Evolutionary conservation across 2,797 vertebrate genomes (phyloP), one percentile per base, ranked within the genome.

Genomic region (Moxostoma hubbsi): DNA sequence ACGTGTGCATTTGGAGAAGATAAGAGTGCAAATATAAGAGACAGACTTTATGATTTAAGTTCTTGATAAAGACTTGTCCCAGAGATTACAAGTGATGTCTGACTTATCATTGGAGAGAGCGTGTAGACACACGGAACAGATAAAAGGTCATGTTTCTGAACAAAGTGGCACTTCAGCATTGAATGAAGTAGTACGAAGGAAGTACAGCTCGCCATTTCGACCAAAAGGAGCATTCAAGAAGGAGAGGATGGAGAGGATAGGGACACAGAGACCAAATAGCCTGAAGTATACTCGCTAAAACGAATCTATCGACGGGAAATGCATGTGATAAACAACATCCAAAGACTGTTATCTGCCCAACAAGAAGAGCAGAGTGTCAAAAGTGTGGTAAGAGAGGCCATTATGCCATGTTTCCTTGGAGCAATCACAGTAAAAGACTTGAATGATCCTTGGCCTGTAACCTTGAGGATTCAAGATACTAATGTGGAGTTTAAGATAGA

Each of bases 21-120:
- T 2, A 85, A 83, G 63, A 63, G 47, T n/a, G 62, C 79, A 64
- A 70, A 82, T 11, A 81, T 81, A 58, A 9, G 51, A 58, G 79
- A 75, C 46, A 55, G 67, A 4, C 49, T 82, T 6, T n/a, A 75
- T 81, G 46, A 75, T 69, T 45, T 53, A 24, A 43, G 53, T 57
- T 51, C 24, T 16, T 2, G 36, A 73, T 13, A 62, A 51, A 13
- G 58, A 73, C 0, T 51, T 81, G 43, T 71, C 80, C 5, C 66
- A 70, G 11, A 75, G 71, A 16, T 45, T 81, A 13, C 80, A 76
- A 50, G 15, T 76, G 9, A 66, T 75, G 66, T 9, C 57, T 46
- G 73, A 70, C 15, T 53, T 81, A 36, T 62, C 58, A 5, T 57
- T 70, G n/a, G 36, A 63, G 18, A 81, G 43, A 45, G 53, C 50